Evolutionary conservation across 1,140 invertebrate genomes (phyloP), one percentile per base, ranked within the genome.

Genomic region (Aphaenogaster ashmeadi): DNA sequence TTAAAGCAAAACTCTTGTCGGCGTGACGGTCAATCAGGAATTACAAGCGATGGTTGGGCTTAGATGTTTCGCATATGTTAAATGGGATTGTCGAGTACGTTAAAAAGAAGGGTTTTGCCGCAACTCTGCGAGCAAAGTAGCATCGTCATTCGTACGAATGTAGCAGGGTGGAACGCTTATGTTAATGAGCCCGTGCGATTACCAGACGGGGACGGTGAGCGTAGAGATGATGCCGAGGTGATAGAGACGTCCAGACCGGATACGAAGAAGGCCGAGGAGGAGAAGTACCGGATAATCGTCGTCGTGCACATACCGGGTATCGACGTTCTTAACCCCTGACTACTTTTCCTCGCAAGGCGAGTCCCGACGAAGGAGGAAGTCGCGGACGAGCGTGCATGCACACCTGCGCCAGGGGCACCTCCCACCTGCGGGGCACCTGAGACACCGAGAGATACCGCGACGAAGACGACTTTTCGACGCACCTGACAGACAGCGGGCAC

Each of bases 381-480:
- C 85, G 92, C 85, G 91, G n/a, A 88, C 67, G 87, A 88, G 88
- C 89, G 84, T 58, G 75, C 58, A 58, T 27, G 90, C 91, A 91
- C 93, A 94, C 92, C 93, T 94, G 93, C 93, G 75, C 86, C 52
- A 81, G 72, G 87, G 83, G 87, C 83, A 81, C 90, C 93, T 93
- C 91, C 91, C 93, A 94, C 90, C 93, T 94, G 93, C 92, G 86
- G 66, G 89, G 52, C 93, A 94, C 91, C 93, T 93, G 93, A 94
- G 91, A 85, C 77, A 41, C 21, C 78, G 13, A n/a, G 54, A 66
- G 81, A 90, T 66, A 88, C 81, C 85, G 75, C 88, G 77, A 87
- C 60, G 33, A 74, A 79, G 62, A 86, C 41, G 80, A 66, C 52
- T 75, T 90, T 86, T 71, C 67, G 27, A 60, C 78, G 90, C 93